phyloP scores from a whole-genome alignment of 2,888 invertebrate species.

The Horisme vitalbata region DNA sequence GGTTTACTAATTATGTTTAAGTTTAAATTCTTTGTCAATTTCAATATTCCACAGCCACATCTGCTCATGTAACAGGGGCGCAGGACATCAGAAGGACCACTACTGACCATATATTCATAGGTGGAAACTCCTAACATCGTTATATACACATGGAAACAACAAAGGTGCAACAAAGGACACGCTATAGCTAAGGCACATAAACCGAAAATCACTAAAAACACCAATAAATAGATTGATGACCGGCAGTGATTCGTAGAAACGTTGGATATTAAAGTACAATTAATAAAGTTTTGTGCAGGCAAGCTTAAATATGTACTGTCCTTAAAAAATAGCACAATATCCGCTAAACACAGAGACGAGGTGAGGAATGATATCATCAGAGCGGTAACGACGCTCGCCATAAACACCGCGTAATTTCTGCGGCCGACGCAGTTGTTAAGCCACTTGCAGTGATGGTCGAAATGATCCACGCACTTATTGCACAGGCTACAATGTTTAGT shows the following conservation, averaged over 20 bases:
- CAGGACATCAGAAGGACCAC: slow-evolving; percentile 45
- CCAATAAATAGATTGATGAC: slow-evolving; percentile 61
- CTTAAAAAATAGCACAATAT: slow-evolving; percentile 85
- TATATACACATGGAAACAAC: slow-evolving; percentile 95
- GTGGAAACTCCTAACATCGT: slow-evolving; percentile 92
- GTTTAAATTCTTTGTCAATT: slow-evolving; percentile 32
- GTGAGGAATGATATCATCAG: slow-evolving; percentile 88
- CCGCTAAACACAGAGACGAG: slow-evolving; percentile 86
- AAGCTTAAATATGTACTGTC: slow-evolving; percentile 83
- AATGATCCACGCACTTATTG: slow-evolving; percentile 97
- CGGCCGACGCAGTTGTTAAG: slow-evolving; percentile 98
- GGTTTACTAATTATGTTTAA: slow-evolving; percentile 36
- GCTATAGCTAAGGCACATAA: slow-evolving; percentile 89
- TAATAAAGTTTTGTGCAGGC: slow-evolving; percentile 76
- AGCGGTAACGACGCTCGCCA: slow-evolving; percentile 91
- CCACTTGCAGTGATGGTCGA: slow-evolving; percentile 99
- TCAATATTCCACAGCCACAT: slow-evolving; percentile 45
- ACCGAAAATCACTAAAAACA: slow-evolving; percentile 82
- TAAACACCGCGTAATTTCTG: slow-evolving; percentile 93
- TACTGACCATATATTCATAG: slow-evolving; percentile 90
- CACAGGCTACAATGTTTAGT: slow-evolving; percentile 98
- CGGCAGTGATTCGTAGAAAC: slow-evolving; percentile 51
- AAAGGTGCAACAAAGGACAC: slow-evolving; percentile 90
- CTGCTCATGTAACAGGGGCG: slow-evolving; percentile 38
- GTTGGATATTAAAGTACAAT: slow-evolving; percentile 51